Base-by-base conservation (phyloP, 1,140 invertebrate species). In the Lerema accius region DNA sequence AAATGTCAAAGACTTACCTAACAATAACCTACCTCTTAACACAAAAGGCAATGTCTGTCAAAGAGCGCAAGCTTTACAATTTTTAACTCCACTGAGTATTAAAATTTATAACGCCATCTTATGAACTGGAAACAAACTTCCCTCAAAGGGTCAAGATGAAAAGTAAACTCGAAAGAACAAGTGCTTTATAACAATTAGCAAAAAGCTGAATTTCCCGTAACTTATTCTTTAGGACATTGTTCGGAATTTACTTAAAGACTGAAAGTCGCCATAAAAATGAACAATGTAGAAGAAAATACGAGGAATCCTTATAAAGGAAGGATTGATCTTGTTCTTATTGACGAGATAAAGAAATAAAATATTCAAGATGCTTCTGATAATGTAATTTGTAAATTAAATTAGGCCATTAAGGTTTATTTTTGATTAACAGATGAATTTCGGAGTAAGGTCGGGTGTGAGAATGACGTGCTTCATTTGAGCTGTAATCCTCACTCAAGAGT, bases 391-490 rank as follows among this genome's bases (percentile, higher is more conserved):
- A n/a, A n/a, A n/a, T 37, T 51, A 51, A 51, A 10, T 35, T 14
- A 16, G 11, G 26, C 13, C 26, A 32, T 15, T 43, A 32, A 56
- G 15, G 11, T 10, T 32, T 5, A 32, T 23, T 56, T 71, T 70
- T 19, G 19, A 53, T 62, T 94, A 93, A 71, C 92, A 98, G 97
- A 97, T 89, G 96, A 97, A 84, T 98, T 98, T 85, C 93, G 95
- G 28, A 98, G 96, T 84, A 95, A 97, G 92, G 95, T 97, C 48
- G 96, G 95, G 13, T 98, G 97, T 85, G 96, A 98, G 84, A 96
- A 97, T 76, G 96, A 98, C 65, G 93, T 95, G 63, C 93, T 98
- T 62, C 94, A 96, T 86, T 92, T 97, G 76, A 93, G 94, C 72
- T 97, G 96, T 86, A 95, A 95, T 84, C 95, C 95, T 15, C 95